A percentile compares a stretch with the other conserved stretches of the same genome.
Conservation (phyloP, 2,797 vertebrate genomes). For the Cyprinodon diabolis region DNA sequence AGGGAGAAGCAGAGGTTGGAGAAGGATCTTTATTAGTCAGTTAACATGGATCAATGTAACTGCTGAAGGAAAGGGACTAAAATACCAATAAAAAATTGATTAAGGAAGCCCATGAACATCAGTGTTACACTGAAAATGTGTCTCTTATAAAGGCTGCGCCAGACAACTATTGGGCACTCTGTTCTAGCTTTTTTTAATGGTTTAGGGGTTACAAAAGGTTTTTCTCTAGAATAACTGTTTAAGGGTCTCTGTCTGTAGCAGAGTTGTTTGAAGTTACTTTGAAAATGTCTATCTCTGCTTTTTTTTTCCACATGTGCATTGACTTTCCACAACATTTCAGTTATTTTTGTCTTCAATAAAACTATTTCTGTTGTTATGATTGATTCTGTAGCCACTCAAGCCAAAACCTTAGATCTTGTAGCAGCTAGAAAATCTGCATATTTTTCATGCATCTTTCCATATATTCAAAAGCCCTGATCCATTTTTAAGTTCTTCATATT, state of each 20-base stretch:
- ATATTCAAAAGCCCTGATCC: not conserved
- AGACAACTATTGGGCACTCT: slow-evolving; percentile 28
- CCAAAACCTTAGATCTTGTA: not conserved
- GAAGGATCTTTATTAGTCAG: not conserved
- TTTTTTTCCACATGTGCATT: not conserved
- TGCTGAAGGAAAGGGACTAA: not conserved
- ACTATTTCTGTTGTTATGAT: not conserved
- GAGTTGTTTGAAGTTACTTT: slow-evolving; percentile 25
- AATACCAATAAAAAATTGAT: not conserved
- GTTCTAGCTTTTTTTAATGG: slow-evolving; percentile 54
- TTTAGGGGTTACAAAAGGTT: slow-evolving; percentile 47
- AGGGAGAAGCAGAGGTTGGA: not conserved
- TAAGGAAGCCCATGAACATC: slow-evolving; percentile 1
- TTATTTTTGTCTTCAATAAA: not conserved
- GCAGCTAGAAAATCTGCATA: not conserved
- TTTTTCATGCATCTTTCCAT: not conserved
- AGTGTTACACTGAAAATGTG: slow-evolving; percentile 26
- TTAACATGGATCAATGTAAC: not conserved
- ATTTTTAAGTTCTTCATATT: not conserved
- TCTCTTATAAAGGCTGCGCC: slow-evolving; percentile 17
- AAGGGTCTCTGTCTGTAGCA: not conserved
- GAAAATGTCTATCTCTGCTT: slow-evolving; percentile 13
- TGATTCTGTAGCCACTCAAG: not conserved
- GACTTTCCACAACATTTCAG: not conserved
- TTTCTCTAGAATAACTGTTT: slow-evolving; percentile 37